These are phyloP conservation scores for Nomada fabriciana DNA, from an alignment of 2,888 invertebrate species.

Conservation along the genomic window DNA sequence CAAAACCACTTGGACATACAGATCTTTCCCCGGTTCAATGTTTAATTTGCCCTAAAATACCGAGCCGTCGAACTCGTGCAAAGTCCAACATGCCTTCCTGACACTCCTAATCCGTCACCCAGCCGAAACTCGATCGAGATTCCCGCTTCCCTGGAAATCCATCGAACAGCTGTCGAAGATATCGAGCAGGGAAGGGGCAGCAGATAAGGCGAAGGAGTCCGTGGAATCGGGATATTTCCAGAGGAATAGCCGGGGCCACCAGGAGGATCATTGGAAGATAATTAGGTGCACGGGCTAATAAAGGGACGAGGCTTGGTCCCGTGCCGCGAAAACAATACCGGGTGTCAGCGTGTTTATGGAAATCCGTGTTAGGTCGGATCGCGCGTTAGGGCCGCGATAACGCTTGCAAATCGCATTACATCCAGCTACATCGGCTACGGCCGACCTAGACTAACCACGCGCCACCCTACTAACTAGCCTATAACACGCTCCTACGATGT, in stretches of 20 bases:
- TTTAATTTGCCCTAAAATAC: not conserved
- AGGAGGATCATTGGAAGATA: slow-evolving; percentile 61
- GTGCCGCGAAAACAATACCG: slow-evolving; percentile 77
- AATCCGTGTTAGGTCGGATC: slow-evolving; percentile 75
- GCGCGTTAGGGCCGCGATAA: slow-evolving; percentile 80
- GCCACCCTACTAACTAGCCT: slow-evolving; percentile 49
- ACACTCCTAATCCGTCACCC: not conserved
- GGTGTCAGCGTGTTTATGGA: slow-evolving; percentile 79
- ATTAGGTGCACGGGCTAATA: slow-evolving; percentile 66
- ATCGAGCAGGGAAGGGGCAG: not conserved
- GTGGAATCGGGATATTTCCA: slow-evolving; percentile 24
- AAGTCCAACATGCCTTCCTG: not conserved
- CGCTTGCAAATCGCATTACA: slow-evolving; percentile 84
- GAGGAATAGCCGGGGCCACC: not conserved
- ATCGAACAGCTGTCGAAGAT: slow-evolving; percentile 36
- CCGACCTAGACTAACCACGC: slow-evolving; percentile 34
- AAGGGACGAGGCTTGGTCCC: slow-evolving; percentile 48
- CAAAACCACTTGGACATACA: not conserved
- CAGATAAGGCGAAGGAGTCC: not conserved
- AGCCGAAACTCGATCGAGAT: not conserved
- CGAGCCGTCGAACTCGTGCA: not conserved
- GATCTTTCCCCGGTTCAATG: not conserved
- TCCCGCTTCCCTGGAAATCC: not conserved
- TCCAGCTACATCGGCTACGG: slow-evolving; percentile 67
- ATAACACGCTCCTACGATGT: slow-evolving; percentile 33